Conservation (phyloP, 1,140 invertebrate species). For the Nomia melanderi region DNA sequence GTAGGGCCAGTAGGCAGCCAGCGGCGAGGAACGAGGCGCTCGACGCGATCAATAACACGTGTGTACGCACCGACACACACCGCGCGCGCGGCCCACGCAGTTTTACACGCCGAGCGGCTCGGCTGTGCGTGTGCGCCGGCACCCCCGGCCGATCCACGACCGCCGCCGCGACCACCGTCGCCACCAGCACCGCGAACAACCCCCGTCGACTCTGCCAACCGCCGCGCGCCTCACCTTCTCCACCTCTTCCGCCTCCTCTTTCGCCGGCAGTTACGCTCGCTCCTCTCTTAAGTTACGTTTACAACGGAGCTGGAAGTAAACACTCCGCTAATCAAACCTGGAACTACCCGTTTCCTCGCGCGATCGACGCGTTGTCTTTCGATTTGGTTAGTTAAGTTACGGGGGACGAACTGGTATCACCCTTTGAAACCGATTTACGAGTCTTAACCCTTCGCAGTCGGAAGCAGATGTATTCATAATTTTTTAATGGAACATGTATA, state of each 20-base stretch:
- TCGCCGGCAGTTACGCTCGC: neutral
- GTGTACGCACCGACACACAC: slow-evolving; percentile 77
- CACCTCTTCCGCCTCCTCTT: slow-evolving; percentile 32
- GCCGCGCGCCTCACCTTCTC: neutral
- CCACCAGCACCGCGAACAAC: slow-evolving; percentile 9
- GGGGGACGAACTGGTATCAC: no score
- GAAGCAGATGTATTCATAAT: no score
- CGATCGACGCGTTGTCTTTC: no score
- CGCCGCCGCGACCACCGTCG: slow-evolving; percentile 35
- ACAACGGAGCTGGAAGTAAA: no score
- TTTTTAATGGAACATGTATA: no score
- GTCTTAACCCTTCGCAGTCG: no score
- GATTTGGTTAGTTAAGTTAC: no score
- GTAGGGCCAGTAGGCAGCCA: slow-evolving; percentile 59
- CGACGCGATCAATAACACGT: slow-evolving; percentile 78
- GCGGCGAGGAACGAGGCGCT: slow-evolving; percentile 62
- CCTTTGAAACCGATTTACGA: no score
- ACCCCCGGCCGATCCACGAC: slow-evolving; percentile 53
- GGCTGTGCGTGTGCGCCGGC: slow-evolving; percentile 17
- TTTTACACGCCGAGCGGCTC: slow-evolving; percentile 61
- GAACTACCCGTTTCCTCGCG: no score
- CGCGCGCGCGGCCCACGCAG: slow-evolving; percentile 57
- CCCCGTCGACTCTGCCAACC: neutral
- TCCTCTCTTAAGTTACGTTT: no score
- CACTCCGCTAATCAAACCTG: no score